These are phyloP conservation scores for Pheosia gnoma DNA, from an alignment of 2,888 invertebrate species.

Conservation along the genomic window DNA sequence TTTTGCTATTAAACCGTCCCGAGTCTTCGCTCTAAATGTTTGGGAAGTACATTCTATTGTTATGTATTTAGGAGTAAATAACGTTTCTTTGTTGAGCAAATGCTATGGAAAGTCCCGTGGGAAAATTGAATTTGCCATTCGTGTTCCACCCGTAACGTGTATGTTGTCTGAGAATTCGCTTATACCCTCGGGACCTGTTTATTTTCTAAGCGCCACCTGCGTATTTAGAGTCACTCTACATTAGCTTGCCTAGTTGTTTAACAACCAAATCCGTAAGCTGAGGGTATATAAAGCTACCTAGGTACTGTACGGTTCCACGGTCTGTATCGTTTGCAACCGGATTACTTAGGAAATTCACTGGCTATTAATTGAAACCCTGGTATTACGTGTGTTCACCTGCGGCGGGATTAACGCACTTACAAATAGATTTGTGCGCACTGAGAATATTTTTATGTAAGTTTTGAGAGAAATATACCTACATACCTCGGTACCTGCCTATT, in stretches of 20 bases:
- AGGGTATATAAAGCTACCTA: neutral
- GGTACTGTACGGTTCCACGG: neutral
- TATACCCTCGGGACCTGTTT: constrained; percentile 25
- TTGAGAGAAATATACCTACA: neutral
- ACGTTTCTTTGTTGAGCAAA: constrained; percentile 39
- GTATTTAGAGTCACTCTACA: constrained; percentile 11
- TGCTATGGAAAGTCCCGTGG: constrained; percentile 30
- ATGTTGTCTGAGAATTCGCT: constrained; percentile 35
- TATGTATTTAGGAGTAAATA: constrained; percentile 40
- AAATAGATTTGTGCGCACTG: constrained; percentile 20
- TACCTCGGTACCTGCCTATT: too few species aligned
- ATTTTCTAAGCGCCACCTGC: constrained; percentile 22
- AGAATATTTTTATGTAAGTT: neutral
- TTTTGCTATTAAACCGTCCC: constrained; percentile 41
- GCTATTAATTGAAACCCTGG: constrained; percentile 15
- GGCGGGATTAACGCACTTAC: constrained; percentile 30
- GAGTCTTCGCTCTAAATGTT: constrained; percentile 33
- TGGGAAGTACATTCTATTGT: constrained; percentile 39
- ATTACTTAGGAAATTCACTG: constrained; percentile 16
- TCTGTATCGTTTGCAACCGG: neutral
- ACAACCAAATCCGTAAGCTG: constrained; percentile 19
- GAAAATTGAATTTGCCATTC: constrained; percentile 44
- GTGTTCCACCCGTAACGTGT: constrained; percentile 34
- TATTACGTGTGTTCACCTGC: constrained; percentile 34
- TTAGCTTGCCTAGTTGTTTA: constrained; percentile 5